Evolutionary conservation across 2,113 vertebrate species (phyloP), one percentile per base, ranked within the genome.

Genomic region (Illadopsis cleaveri): DNA sequence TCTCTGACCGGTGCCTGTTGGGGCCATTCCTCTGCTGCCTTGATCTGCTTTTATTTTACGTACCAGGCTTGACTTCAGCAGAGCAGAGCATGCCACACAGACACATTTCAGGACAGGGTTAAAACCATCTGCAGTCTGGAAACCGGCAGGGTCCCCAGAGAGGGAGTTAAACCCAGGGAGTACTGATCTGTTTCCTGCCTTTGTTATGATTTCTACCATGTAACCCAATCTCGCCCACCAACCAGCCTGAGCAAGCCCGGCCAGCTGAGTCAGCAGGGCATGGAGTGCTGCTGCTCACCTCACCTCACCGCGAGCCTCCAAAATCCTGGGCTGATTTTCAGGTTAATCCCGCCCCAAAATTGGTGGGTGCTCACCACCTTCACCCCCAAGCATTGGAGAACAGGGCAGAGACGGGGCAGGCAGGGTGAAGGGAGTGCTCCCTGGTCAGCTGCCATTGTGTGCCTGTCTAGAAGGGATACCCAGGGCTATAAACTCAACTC

Each of bases 151-250:
- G 96, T 97, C 98, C 97, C 96, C 61, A 45, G 82, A 96, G 98
- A 97, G 90, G 58, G 97, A 93, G 97, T 98, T 96, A 98, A 98
- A 98, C 96, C 97, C 96, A 93, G 95, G 98, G 98, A 98, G 96
- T 98, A 97, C 98, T 98, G 98, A 98, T 98, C 98, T 98, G 98
- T 98, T 99, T 99, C 98, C 99, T 99, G 98, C 98, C 98, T 98
- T 98, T 99, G 98, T 99, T 99, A 98, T 99, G 98, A 98, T 99
- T 99, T 98, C 98, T 98, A 95, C 97, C 96, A 96, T 96, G 96
- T 97, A 98, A 98, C 97, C 96, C 95, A 97, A 98, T 98, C 98
- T 98, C 88, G 21, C 97, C 98, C 73, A 79, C 81, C 53, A 96
- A 86, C 71, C 92, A 97, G 95, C 93, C 97, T n/a, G 87, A 97